Conservation (phyloP, 2,888 invertebrate genomes). For the Iphiclides podalirius region DNA sequence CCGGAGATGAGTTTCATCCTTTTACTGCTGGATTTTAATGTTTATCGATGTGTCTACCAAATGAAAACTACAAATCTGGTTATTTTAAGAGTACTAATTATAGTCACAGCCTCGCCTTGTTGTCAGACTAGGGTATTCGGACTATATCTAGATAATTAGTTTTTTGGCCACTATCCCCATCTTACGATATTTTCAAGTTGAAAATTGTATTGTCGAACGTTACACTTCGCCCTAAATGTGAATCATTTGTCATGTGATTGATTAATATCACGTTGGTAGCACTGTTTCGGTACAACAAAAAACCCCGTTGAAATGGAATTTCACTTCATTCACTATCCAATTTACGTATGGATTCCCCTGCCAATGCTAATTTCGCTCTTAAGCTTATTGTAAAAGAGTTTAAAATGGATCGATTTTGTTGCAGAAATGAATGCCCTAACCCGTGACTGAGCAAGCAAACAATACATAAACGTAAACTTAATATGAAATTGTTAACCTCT, state of each 20-base stretch:
- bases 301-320: conserved; percentile 18
- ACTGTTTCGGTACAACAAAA: conserved; percentile 33
- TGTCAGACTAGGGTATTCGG: conserved; percentile 41
- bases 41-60: conserved; percentile 30
- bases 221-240: conserved; percentile 30
- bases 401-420: conserved; percentile 16
- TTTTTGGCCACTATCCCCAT: conserved; percentile 33
- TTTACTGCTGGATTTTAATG: conserved; percentile 10
- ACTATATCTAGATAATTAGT: conserved; percentile 44
- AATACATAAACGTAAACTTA: conserved; percentile 17
- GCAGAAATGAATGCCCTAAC: conserved; percentile 4
- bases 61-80: conserved; percentile 44
- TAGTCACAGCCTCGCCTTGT: conserved; percentile 71
- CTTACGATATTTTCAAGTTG: conserved; percentile 28
- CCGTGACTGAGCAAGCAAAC: conserved; percentile 7
- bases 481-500: conserved; percentile 10
- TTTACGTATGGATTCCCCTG: conserved; percentile 7
- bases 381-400: conserved; percentile 10
- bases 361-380: conserved; percentile 18
- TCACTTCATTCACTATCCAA: conserved; percentile 11
- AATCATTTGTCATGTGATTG: conserved; percentile 58
- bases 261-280: conserved; percentile 48
- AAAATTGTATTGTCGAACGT: conserved; percentile 34
- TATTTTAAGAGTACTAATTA: conserved; percentile 76
- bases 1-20: background rate